phyloP scores from a whole-genome alignment of 2,797 vertebrate species.

The Masticophis lateralis region DNA sequence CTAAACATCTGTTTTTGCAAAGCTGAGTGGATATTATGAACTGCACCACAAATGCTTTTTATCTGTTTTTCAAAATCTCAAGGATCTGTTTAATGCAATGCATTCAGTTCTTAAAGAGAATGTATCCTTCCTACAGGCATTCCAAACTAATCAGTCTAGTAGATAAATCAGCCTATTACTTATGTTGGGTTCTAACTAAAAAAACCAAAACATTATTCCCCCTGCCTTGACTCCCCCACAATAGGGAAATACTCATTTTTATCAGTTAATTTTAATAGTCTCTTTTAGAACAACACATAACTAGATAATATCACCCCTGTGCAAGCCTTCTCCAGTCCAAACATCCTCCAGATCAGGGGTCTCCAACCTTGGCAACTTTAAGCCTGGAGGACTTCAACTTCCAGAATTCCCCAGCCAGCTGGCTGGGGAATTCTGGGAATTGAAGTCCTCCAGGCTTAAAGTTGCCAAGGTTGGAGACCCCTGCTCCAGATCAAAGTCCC shows the following conservation, averaged over 20 bases:
- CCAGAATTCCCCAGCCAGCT: no score
- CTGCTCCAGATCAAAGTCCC: not conserved
- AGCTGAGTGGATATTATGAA: slow-evolving; percentile 22
- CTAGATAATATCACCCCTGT: not conserved
- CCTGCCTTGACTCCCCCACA: not conserved
- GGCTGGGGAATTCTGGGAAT: no score
- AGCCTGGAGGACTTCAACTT: no score
- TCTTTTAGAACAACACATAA: not conserved
- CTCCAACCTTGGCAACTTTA: no score
- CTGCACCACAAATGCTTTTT: slow-evolving; percentile 26
- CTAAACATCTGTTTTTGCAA: slow-evolving; percentile 30
- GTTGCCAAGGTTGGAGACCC: no score
- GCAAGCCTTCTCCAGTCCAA: not conserved
- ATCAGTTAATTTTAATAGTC: not conserved
- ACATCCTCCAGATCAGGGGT: not conserved
- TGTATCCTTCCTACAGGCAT: not conserved
- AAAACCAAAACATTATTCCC: not conserved
- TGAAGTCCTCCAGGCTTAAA: no score
- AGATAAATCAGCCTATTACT: not conserved
- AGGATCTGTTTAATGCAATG: slow-evolving; percentile 3
- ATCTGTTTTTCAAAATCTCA: slow-evolving; percentile 14
- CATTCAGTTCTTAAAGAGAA: not conserved
- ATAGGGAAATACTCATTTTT: not conserved
- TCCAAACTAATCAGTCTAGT: slow-evolving; percentile 3
- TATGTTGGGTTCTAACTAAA: not conserved